Percentiles rank a stretch among this genome's conserved stretches.
phyloP scores from a whole-genome alignment of 2,888 invertebrate genomes.

The Pollenia labialis region DNA sequence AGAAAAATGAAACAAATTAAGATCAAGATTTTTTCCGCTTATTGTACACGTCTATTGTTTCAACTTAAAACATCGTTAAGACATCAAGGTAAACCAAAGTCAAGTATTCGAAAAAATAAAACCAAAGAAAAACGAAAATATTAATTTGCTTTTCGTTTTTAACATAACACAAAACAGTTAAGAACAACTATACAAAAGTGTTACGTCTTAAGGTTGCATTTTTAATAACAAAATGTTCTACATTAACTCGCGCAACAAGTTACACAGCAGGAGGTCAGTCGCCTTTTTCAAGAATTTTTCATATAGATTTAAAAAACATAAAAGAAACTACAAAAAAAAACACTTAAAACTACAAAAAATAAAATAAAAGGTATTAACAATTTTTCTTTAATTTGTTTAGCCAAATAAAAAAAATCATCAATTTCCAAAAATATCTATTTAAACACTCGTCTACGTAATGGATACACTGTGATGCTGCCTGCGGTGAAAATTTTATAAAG shows the following conservation, averaged over 20 bases:
- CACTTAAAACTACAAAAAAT: conserved; percentile 29
- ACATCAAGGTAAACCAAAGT: conserved; percentile 43
- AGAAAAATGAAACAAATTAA: conserved; percentile 35
- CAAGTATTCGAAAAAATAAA: conserved; percentile 38
- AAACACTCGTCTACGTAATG: background rate
- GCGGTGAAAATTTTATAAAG: conserved; percentile 40
- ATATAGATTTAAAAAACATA: conserved; percentile 30
- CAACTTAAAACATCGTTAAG: background rate
- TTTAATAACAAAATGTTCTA: conserved; percentile 29
- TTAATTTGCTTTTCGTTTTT: too few species aligned
- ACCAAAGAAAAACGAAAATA: background rate
- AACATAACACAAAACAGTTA: background rate
- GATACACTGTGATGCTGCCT: background rate
- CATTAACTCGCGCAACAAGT: conserved; percentile 73
- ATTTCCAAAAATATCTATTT: background rate
- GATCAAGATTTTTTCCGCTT: conserved; percentile 48
- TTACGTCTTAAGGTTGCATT: conserved; percentile 43
- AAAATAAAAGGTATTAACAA: conserved; percentile 2
- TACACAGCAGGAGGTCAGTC: conserved; percentile 74
- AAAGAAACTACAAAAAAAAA: conserved; percentile 24
- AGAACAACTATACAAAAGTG: conserved; percentile 16
- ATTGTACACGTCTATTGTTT: conserved; percentile 38
- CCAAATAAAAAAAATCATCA: conserved; percentile 12
- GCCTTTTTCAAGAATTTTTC: conserved; percentile 48
- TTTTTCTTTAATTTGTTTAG: background rate